Evolutionary conservation across 2,888 invertebrate genomes (phyloP).

Genomic region (Magallana nippona): DNA sequence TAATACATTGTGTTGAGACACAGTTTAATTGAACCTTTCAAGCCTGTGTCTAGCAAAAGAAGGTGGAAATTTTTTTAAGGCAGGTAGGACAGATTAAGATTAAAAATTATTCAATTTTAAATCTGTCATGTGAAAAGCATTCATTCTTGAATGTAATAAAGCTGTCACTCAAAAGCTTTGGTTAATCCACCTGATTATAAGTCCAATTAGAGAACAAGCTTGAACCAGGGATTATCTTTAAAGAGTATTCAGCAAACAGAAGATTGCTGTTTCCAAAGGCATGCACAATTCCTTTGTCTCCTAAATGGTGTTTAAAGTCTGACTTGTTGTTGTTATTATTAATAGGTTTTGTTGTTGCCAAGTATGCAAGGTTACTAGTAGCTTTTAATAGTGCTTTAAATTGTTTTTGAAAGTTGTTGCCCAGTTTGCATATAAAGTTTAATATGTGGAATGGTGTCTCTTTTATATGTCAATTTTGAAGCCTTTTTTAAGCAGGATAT

Average conservation of each 20-base stretch:
- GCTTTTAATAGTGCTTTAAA: too few species aligned
- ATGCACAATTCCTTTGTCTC: background rate
- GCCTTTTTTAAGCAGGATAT: too few species aligned
- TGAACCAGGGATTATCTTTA: background rate
- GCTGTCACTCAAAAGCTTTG: background rate
- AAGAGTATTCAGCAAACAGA: background rate
- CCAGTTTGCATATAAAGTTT: too few species aligned
- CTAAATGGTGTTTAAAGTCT: conserved; percentile 1
- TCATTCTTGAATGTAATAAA: background rate
- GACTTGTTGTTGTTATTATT: background rate
- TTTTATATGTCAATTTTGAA: too few species aligned
- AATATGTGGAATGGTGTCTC: too few species aligned
- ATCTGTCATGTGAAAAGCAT: too few species aligned
- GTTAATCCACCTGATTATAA: background rate
- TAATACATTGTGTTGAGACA: too few species aligned
- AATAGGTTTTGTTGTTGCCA: conserved; percentile 1
- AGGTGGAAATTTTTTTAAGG: too few species aligned
- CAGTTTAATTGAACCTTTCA: too few species aligned
- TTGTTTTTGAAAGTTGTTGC: too few species aligned
- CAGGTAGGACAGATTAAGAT: background rate
- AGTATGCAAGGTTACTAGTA: background rate
- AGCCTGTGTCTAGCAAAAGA: too few species aligned
- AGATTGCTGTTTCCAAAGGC: background rate
- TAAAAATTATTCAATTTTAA: background rate
- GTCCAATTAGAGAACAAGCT: background rate